These are phyloP conservation scores for Trogon surrucura DNA, from an alignment of 2,113 vertebrate species.

Conservation along the genomic window DNA sequence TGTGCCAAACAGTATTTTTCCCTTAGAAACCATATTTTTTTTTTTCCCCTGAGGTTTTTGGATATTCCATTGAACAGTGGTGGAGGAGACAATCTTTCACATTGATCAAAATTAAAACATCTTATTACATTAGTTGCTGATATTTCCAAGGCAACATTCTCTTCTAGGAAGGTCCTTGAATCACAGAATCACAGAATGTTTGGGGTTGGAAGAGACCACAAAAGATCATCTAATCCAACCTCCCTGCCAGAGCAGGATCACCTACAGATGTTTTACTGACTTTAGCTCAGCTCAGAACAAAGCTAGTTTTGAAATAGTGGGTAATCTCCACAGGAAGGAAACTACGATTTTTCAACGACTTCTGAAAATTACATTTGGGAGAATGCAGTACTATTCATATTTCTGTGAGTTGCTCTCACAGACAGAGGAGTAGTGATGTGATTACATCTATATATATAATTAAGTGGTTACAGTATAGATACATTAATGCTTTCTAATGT, in stretches of 20 bases:
- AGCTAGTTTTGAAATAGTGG: not conserved
- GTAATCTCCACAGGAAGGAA: not conserved
- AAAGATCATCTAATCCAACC: too few relatives aligned
- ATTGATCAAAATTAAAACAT: not conserved
- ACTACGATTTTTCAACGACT: not conserved
- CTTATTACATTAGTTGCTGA: not conserved
- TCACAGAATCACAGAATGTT: too few relatives aligned
- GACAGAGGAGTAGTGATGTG: constrained; percentile 36
- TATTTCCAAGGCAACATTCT: not conserved
- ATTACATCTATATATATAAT: constrained; percentile 18
- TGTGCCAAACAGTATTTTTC: not conserved
- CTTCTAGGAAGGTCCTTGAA: not conserved
- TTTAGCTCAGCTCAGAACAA: not conserved
- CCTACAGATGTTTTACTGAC: not conserved
- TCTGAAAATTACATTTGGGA: not conserved
- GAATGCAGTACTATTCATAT: constrained; percentile 47
- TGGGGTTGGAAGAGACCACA: too few relatives aligned
- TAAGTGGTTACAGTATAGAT: constrained; percentile 71
- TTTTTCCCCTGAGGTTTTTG: not conserved
- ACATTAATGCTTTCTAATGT: constrained; percentile 59
- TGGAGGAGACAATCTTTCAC: not conserved
- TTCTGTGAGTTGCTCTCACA: constrained; percentile 55
- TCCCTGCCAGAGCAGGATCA: too few relatives aligned
- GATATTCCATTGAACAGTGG: not conserved
- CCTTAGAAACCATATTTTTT: not conserved